These are phyloP conservation scores for Lissonota sp. DNA, from an alignment of 2,888 invertebrate species.

Conservation along the genomic window DNA sequence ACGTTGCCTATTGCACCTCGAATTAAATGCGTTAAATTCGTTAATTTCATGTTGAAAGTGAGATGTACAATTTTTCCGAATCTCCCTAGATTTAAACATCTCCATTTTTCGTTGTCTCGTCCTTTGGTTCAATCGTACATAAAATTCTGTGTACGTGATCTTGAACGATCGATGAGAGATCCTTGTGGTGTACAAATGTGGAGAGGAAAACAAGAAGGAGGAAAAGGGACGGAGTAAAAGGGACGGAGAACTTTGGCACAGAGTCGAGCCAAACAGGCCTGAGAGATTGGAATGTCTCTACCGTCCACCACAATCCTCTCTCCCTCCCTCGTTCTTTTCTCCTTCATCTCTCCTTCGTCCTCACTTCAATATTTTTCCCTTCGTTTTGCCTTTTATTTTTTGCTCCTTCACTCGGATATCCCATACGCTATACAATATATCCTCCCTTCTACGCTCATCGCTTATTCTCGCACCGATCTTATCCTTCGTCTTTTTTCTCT, in stretches of 20 bases:
- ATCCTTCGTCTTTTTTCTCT: constrained; percentile 48
- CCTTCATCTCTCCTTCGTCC: constrained; percentile 2
- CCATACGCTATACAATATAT: constrained; percentile 34
- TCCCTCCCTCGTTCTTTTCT: constrained; percentile 35
- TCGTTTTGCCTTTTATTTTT: constrained; percentile 13
- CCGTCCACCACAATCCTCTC: constrained; percentile 69
- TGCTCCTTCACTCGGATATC: constrained; percentile 34
- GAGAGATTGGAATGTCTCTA: constrained; percentile 83
- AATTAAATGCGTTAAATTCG: background rate
- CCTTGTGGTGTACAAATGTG: constrained; percentile 48
- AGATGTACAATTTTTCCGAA: constrained; percentile 61
- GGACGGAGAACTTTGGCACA: constrained; percentile 69
- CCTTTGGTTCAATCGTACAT: constrained; percentile 11
- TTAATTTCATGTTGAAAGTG: constrained; percentile 58
- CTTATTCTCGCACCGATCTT: constrained; percentile 64
- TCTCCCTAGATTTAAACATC: constrained; percentile 48
- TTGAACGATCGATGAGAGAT: constrained; percentile 44
- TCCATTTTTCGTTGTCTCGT: background rate
- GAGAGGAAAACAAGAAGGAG: constrained; percentile 40
- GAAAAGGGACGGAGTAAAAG: constrained; percentile 40
- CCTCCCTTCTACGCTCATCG: constrained; percentile 31
- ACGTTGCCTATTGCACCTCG: no score
- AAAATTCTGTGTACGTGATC: constrained; percentile 27
- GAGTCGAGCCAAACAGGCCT: constrained; percentile 69
- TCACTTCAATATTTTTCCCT: background rate